Conservation (phyloP, 2,113 vertebrate species). For the Podocnemis expansa region DNA sequence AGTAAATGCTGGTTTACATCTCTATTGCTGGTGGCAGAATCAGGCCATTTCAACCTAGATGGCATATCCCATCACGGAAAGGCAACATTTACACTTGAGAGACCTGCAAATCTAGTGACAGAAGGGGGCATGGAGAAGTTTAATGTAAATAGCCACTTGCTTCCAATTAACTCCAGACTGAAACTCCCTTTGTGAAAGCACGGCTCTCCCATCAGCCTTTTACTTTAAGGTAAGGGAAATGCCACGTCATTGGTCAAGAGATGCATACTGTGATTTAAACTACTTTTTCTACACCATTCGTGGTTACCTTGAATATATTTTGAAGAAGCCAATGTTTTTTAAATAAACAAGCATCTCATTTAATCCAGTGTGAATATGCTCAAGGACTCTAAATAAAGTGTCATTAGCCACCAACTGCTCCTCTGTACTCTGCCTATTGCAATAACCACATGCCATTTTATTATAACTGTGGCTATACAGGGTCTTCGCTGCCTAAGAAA, state of each 20-base stretch:
- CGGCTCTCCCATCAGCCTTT: not conserved
- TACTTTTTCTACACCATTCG: not conserved
- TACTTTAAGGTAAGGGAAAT: not conserved
- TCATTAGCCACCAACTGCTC: not conserved
- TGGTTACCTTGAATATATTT: not conserved
- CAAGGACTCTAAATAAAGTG: not conserved
- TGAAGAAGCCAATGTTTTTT: not conserved
- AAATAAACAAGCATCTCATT: not conserved
- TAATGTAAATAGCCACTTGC: not conserved
- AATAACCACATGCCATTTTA: not conserved
- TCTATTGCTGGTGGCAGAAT: not conserved
- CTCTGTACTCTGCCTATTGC: not conserved
- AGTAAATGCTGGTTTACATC: not conserved
- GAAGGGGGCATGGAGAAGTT: not conserved
- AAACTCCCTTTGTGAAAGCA: not conserved
- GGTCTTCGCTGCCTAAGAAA: not conserved
- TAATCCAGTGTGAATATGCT: not conserved
- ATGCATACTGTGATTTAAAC: not conserved
- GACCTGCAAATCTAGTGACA: not conserved
- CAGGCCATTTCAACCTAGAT: not conserved
- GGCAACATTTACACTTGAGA: not conserved
- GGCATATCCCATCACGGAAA: not conserved
- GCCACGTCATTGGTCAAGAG: not conserved
- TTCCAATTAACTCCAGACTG: not conserved
- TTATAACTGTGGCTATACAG: not conserved